phyloP scores from a whole-genome alignment of 2,888 invertebrate species.

The Polydesmus complanatus region DNA sequence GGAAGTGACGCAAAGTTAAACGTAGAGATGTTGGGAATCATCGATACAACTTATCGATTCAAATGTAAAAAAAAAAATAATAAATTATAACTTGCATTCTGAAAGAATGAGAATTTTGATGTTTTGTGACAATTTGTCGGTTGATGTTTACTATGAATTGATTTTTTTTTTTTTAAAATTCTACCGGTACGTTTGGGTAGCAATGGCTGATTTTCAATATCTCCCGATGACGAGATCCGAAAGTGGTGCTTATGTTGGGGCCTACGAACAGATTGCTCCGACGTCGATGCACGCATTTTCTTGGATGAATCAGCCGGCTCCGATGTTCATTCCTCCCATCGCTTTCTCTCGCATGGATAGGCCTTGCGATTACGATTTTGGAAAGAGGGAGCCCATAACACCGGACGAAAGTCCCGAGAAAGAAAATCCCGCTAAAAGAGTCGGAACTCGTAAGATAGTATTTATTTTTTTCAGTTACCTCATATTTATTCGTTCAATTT shows the following conservation, averaged over 20 bases:
- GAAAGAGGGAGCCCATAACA: no score
- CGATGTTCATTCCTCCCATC: slow-evolving; percentile 58
- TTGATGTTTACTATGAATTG: background rate
- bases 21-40: slow-evolving; percentile 32
- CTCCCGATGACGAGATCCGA: slow-evolving; percentile 47
- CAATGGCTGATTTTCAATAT: slow-evolving; percentile 82
- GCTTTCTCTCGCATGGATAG: slow-evolving; percentile 63
- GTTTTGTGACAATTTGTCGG: no score
- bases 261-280: slow-evolving; percentile 22
- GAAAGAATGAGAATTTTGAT: no score
- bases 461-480: slow-evolving; percentile 5
- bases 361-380: slow-evolving; percentile 29
- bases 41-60: slow-evolving; percentile 33
- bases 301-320: slow-evolving; percentile 46
- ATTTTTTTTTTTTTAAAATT: no score
- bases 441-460: background rate
- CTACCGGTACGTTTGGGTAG: no score
- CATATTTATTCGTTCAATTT: no score
- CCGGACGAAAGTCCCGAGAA: background rate
- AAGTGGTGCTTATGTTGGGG: slow-evolving; percentile 34
- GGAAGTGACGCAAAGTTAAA: no score
- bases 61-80: slow-evolving; percentile 26
- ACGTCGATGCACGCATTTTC: slow-evolving; percentile 25
- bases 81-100: background rate
- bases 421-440: background rate